Evolutionary conservation across 2,888 invertebrate species (phyloP).

Genomic region (Andrena bicolor): DNA sequence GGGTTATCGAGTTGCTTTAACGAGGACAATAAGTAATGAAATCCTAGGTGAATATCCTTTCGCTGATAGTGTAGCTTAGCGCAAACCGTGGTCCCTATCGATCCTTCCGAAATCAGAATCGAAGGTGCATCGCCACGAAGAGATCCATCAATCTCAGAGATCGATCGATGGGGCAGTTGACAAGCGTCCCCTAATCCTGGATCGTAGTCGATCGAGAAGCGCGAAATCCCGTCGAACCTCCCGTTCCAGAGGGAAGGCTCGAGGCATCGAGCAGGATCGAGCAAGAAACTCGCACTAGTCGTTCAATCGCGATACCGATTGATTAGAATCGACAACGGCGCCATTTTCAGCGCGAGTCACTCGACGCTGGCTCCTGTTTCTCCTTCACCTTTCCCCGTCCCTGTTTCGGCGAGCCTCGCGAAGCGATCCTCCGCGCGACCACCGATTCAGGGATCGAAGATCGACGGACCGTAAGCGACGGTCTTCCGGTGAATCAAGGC

Average conservation of each 20-base stretch:
- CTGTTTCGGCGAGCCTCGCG: conserved; percentile 25
- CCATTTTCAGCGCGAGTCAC: conserved; percentile 58
- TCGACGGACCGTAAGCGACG: conserved; percentile 35
- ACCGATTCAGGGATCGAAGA: conserved; percentile 30
- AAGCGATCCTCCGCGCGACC: conserved; percentile 32
- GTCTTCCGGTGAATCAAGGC: conserved; percentile 44
- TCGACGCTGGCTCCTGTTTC: conserved; percentile 25
- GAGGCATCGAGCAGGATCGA: conserved; percentile 69
- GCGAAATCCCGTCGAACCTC: conserved; percentile 15
- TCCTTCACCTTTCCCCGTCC: conserved; percentile 28
- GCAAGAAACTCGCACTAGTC: conserved; percentile 44
- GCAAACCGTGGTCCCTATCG: conserved; percentile 28
- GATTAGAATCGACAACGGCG: conserved; percentile 32
- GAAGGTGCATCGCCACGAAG: too few relatives aligned
- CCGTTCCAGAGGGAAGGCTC: conserved; percentile 23
- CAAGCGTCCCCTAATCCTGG: neutral
- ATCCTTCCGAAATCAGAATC: neutral
- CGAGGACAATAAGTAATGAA: conserved; percentile 77
- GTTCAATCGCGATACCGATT: conserved; percentile 39
- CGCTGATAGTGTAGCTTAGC: conserved; percentile 60
- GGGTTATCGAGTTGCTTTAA: conserved; percentile 70
- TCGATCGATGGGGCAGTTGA: neutral
- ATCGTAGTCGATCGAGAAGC: conserved; percentile 18
- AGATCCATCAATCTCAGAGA: neutral
- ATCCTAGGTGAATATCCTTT: conserved; percentile 61